Conservation (phyloP, 2,113 vertebrate genomes). For the Oryzias javanicus region DNA sequence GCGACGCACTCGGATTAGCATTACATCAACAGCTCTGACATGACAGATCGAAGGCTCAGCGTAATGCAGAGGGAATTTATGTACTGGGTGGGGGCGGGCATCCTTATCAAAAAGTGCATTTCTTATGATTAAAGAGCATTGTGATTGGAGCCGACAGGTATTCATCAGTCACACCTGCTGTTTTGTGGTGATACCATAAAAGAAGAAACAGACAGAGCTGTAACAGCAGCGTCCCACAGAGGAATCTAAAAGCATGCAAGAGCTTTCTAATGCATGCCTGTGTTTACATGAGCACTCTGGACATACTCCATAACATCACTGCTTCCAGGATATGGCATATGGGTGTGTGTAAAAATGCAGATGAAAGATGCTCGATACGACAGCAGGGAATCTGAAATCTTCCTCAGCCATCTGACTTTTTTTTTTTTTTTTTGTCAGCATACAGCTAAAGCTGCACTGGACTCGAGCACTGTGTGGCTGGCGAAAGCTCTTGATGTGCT, state of each 20-base stretch:
- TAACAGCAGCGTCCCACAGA: conserved; percentile 43
- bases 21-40: conserved; percentile 25
- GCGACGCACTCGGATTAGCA: conserved; percentile 34
- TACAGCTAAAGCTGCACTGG: not conserved
- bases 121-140: conserved; percentile 67
- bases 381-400: conserved; percentile 7
- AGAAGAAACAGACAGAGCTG: conserved; percentile 38
- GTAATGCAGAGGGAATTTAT: conserved; percentile 17
- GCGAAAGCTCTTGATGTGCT: conserved; percentile 7
- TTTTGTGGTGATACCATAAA: conserved; percentile 43
- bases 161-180: conserved; percentile 69
- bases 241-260: conserved; percentile 34
- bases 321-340: not conserved
- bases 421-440: not conserved
- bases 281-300: not conserved
- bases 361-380: conserved; percentile 11
- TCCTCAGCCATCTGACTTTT: conserved; percentile 10
- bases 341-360: conserved; percentile 1
- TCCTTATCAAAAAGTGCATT: conserved; percentile 60
- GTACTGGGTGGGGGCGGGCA: conserved; percentile 9
- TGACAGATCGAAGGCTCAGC: conserved; percentile 39
- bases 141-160: conserved; percentile 62
- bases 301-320: conserved; percentile 3
- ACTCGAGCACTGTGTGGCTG: not conserved
- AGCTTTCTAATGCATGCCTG: conserved; percentile 1